A percentile compares a stretch with the other conserved stretches of the same genome.
Conservation (phyloP, 2,888 invertebrate genomes). For the Stenichneumon culpator region DNA sequence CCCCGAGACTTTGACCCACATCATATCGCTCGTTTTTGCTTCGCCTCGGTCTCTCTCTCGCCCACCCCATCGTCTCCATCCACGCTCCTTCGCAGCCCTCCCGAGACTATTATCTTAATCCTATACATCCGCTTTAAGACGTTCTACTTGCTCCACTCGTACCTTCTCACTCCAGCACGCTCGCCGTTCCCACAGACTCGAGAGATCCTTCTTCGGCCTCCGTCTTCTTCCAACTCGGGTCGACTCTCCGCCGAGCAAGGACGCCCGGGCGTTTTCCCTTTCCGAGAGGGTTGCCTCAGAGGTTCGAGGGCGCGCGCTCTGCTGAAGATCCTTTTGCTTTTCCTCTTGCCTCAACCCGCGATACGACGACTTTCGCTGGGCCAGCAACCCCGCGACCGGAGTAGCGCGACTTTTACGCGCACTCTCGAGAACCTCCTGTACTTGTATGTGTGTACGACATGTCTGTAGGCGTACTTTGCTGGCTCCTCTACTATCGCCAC, state of each 20-base stretch:
- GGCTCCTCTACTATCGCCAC: conserved; percentile 15
- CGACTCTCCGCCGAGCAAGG: conserved; percentile 39
- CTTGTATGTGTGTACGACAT: neutral
- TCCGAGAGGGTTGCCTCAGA: conserved; percentile 67
- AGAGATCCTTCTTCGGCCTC: conserved; percentile 52
- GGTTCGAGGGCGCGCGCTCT: conserved; percentile 64
- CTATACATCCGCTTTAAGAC: conserved; percentile 84
- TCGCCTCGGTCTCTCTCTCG: conserved; percentile 63
- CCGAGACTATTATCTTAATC: conserved; percentile 84
- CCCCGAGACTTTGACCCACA: conserved; percentile 84
- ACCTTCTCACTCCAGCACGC: conserved; percentile 39
- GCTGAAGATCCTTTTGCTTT: conserved; percentile 35
- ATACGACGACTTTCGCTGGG: conserved; percentile 60
- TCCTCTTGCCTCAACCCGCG: conserved; percentile 49
- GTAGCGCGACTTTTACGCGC: conserved; percentile 48
- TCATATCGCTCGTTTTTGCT: conserved; percentile 84
- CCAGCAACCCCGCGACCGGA: conserved; percentile 58
- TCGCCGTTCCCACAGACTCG: neutral
- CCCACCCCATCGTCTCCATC: conserved; percentile 71
- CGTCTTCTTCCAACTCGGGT: conserved; percentile 28
- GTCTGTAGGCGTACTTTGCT: neutral
- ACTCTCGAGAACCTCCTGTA: conserved; percentile 9
- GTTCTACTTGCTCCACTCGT: conserved; percentile 63
- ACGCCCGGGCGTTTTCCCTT: conserved; percentile 70
- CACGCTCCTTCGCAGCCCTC: conserved; percentile 78